Evolutionary conservation across 2,888 invertebrate genomes (phyloP), one percentile per base, ranked within the genome.

Genomic region (Perdita meconis): DNA sequence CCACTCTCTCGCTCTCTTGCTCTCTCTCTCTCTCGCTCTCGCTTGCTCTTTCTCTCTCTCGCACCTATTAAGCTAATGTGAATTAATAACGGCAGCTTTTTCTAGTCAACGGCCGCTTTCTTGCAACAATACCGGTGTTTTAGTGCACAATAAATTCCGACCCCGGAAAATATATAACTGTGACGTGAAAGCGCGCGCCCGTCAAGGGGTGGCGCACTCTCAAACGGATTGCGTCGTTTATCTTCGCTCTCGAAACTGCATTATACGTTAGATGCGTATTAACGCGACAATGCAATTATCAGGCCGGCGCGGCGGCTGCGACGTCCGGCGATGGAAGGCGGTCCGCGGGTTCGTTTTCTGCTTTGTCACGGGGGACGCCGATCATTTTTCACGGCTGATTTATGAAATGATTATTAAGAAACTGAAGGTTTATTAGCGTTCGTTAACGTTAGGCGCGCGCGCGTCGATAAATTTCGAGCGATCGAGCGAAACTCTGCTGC

Each of bases 81-180:
- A 89, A 88, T 90, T 89, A 90, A 90, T 90, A 90, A 89, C 86
- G 82, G 75, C 80, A 84, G 82, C 83, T 87, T 86, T 88, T 87
- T 88, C 85, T 82, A 81, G 84, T 84, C 84, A 72, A 81, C 80
- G 74, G 75, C 73, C 82, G 72, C 76, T 77, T 85, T 79, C 83
- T 84, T 82, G 69, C 77, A 78, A 80, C 82, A 84, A 83, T 83
- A 76, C 73, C 61, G 82, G 77, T 70, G 78, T 78, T 84, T 84
- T 82, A 82, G 80, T 84, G 75, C 83, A 80, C 76, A 78, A 84
- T 83, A 84, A 84, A 84, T 84, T 80, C 64, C 53, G 63, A 72
- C 60, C 78, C 53, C 67, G 65, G 63, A 42, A 75, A 75, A 71
- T 74, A 68, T 74, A 81, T 78, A 75, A 69, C 68, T 61, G 57